A percentile compares a stretch with the other conserved stretches of the same genome.
These are phyloP conservation scores for Paramisgurnus dabryanus DNA, from an alignment of 2,113 vertebrate genomes.

Conservation along the genomic window DNA sequence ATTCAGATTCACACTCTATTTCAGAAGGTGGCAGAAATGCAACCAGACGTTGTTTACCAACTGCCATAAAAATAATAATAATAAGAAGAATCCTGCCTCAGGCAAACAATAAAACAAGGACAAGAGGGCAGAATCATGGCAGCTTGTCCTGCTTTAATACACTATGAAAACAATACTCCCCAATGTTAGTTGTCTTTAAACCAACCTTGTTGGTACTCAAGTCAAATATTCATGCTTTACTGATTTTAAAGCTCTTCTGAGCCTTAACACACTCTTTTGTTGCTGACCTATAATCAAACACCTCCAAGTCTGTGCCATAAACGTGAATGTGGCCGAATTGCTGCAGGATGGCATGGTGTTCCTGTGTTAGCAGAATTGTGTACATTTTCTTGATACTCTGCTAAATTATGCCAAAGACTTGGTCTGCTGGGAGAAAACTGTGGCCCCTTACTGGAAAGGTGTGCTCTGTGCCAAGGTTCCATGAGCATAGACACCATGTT, in stretches of 20 bases:
- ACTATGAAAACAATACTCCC: constrained; percentile 6
- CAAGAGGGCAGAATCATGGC: too few relatives aligned
- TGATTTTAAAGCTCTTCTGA: constrained; percentile 29
- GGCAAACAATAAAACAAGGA: too few relatives aligned
- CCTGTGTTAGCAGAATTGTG: constrained; percentile 16
- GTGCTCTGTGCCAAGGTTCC: neutral
- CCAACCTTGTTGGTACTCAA: too few relatives aligned
- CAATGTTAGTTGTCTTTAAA: too few relatives aligned
- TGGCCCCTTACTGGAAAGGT: neutral
- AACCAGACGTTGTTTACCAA: too few relatives aligned
- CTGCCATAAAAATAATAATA: too few relatives aligned
- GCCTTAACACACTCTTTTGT: neutral
- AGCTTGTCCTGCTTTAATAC: constrained; percentile 8
- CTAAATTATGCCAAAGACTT: constrained; percentile 22
- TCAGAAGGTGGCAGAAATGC: too few relatives aligned
- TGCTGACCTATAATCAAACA: neutral
- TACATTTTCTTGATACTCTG: neutral
- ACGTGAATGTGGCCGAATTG: too few relatives aligned
- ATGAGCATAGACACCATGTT: neutral
- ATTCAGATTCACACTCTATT: too few relatives aligned
- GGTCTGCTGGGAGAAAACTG: too few relatives aligned
- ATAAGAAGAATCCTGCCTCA: too few relatives aligned
- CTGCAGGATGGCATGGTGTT: neutral
- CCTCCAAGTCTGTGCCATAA: constrained; percentile 5
- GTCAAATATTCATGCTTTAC: constrained; percentile 1